phyloP scores from a whole-genome alignment of 1,140 invertebrate genomes.

The Heterodera carotae region DNA sequence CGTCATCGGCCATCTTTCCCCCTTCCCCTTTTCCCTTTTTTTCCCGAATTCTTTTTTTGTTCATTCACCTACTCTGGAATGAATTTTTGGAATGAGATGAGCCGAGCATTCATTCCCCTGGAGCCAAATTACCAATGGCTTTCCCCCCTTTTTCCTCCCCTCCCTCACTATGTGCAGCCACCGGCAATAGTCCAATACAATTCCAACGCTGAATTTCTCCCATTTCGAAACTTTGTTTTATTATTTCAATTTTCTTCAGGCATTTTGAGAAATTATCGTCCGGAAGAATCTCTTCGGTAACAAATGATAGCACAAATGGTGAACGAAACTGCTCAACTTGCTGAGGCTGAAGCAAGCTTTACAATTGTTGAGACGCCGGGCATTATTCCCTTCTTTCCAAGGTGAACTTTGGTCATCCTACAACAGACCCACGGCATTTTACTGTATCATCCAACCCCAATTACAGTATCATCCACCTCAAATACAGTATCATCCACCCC shows the following conservation, averaged over 20 bases:
- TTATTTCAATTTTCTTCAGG: not conserved
- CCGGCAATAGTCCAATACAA: not conserved
- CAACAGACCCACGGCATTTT: too few species aligned
- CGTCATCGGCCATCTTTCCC: not conserved
- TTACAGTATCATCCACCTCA: too few species aligned
- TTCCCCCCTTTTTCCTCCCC: not conserved
- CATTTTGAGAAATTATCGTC: not conserved
- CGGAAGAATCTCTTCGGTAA: not conserved
- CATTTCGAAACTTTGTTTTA: too few species aligned
- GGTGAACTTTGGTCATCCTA: not conserved
- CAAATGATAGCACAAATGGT: not conserved
- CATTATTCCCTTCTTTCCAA: conserved; percentile 30
- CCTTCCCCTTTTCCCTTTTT: not conserved
- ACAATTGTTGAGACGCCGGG: not conserved
- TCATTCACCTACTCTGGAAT: not conserved
- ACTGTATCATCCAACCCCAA: too few species aligned
- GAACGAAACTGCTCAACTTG: not conserved
- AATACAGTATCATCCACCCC: too few species aligned
- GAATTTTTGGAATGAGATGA: not conserved
- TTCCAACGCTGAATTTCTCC: too few species aligned
- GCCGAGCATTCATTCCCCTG: not conserved
- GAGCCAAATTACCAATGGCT: not conserved
- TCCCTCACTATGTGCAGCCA: not conserved
- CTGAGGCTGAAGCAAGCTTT: not conserved
- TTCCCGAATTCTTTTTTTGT: not conserved